Evolutionary conservation across 2,113 vertebrate species (phyloP).

Genomic region (Helogale parvula): DNA sequence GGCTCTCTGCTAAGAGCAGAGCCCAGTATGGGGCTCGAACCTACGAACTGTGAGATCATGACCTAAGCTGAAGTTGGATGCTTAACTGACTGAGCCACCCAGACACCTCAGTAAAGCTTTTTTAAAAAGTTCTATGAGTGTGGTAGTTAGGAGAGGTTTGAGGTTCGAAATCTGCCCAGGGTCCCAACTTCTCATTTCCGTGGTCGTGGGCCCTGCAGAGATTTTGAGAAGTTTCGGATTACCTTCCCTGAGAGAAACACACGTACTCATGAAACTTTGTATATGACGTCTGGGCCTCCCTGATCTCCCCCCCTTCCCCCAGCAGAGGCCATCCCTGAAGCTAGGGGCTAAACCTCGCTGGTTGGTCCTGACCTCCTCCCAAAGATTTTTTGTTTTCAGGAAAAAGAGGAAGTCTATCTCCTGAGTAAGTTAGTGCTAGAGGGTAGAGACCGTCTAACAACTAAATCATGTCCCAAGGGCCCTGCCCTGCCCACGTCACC

Average conservation of each 20-base stretch:
- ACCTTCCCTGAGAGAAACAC: not conserved
- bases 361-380: not conserved
- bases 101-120: not conserved
- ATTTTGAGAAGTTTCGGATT: not conserved
- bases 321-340: not conserved
- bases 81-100: too few relatives aligned
- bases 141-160: not conserved
- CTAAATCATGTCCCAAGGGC: accelerated
- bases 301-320: too few relatives aligned
- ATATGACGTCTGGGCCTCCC: not conserved
- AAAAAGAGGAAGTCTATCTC: not conserved
- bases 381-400: not conserved
- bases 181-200: not conserved
- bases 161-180: not conserved
- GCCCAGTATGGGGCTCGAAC: too few relatives aligned
- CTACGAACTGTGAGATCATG: too few relatives aligned
- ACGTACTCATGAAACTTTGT: accelerated
- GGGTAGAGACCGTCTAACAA: not conserved
- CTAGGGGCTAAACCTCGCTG: too few relatives aligned
- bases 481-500: accelerated
- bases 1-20: too few relatives aligned
- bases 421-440: not conserved
- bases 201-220: not conserved
- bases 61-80: too few relatives aligned
- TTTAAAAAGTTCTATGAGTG: not conserved